Evolutionary conservation across 2,888 invertebrate genomes (phyloP).

Genomic region (Aproaerema taeniolella): DNA sequence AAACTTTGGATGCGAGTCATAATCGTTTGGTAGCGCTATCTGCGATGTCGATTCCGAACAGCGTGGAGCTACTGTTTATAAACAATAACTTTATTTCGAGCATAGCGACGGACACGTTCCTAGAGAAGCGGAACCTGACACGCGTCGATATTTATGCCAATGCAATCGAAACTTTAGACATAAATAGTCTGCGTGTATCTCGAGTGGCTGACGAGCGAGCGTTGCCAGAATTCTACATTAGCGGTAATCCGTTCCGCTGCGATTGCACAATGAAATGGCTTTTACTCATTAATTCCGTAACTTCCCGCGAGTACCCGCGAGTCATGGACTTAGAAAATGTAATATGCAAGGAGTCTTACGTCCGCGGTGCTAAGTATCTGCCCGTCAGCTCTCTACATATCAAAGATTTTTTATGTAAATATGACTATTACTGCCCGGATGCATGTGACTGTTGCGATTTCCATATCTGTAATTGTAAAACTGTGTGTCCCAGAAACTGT

Average conservation of each 20-base stretch:
- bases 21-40: slow-evolving; percentile 89
- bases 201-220: slow-evolving; percentile 82
- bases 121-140: slow-evolving; percentile 88
- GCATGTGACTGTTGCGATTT: slow-evolving; percentile 97
- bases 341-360: slow-evolving; percentile 90
- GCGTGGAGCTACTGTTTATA: slow-evolving; percentile 90
- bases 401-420: slow-evolving; percentile 93
- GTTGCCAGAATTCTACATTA: slow-evolving; percentile 92
- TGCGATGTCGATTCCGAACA: slow-evolving; percentile 89
- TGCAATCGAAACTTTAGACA: slow-evolving; percentile 87
- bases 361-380: slow-evolving; percentile 86
- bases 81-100: slow-evolving; percentile 91
- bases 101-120: slow-evolving; percentile 89
- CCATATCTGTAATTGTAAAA: slow-evolving; percentile 96
- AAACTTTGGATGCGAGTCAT: slow-evolving; percentile 92
- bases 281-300: slow-evolving; percentile 90
- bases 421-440: slow-evolving; percentile 93
- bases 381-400: slow-evolving; percentile 85
- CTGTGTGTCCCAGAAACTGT: slow-evolving; percentile 95
- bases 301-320: slow-evolving; percentile 87
- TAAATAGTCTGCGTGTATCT: slow-evolving; percentile 87
- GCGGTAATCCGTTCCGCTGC: slow-evolving; percentile 95
- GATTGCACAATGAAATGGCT: slow-evolving; percentile 98
- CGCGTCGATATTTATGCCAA: slow-evolving; percentile 95
- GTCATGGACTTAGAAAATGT: slow-evolving; percentile 93